Evolutionary conservation across 2,888 invertebrate genomes (phyloP).

Genomic region (Incurvaria masculella): DNA sequence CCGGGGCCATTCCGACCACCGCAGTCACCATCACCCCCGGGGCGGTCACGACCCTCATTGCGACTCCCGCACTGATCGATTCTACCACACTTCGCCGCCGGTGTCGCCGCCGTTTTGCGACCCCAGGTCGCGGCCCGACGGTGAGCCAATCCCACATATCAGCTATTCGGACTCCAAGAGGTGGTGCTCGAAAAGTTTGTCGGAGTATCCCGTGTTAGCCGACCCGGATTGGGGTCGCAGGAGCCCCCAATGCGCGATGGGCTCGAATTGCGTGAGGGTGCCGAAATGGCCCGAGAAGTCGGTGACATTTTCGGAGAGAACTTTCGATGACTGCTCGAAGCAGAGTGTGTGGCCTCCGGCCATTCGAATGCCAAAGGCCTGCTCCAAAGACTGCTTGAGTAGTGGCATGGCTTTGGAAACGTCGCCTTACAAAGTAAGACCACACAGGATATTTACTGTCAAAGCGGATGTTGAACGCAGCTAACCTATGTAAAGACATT

Average conservation of each 20-base stretch:
- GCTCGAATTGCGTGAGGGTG: background rate
- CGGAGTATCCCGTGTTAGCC: background rate
- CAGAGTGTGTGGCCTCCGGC: background rate
- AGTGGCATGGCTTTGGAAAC: too few species aligned
- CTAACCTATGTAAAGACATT: background rate
- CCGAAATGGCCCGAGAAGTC: background rate
- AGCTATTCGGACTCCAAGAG: background rate
- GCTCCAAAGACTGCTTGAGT: background rate
- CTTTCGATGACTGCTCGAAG: background rate
- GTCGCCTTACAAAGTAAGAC: background rate
- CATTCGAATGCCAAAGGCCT: background rate
- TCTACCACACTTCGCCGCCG: too few species aligned
- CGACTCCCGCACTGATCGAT: too few species aligned
- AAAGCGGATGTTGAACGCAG: background rate
- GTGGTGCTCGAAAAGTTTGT: background rate
- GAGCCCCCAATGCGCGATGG: background rate
- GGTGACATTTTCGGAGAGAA: background rate
- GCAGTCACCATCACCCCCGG: slow-evolving; percentile 28
- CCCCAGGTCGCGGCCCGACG: background rate
- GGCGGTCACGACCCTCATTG: slow-evolving; percentile 18
- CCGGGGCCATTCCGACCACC: slow-evolving; percentile 28
- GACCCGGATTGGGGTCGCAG: background rate
- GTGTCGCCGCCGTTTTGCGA: background rate
- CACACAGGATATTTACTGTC: background rate
- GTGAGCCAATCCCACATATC: background rate